phyloP scores from a whole-genome alignment of 1,140 invertebrate genomes.

The Apis laboriosa region DNA sequence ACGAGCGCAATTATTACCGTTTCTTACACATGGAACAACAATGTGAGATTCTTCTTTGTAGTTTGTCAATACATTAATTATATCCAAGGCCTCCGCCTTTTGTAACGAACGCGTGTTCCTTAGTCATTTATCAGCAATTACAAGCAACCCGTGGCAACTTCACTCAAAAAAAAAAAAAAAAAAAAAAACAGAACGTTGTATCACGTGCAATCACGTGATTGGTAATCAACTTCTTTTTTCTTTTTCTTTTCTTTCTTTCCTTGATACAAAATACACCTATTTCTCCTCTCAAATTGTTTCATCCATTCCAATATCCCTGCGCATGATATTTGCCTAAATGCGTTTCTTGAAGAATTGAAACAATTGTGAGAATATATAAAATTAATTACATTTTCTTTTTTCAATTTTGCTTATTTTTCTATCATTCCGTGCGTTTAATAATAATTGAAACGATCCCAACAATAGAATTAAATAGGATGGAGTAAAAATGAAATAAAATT shows the following conservation, averaged over 20 bases:
- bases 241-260: too few species aligned
- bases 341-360: too few species aligned
- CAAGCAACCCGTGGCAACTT: background rate
- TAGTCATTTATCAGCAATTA: conserved; percentile 22
- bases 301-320: too few species aligned
- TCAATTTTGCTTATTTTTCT: too few species aligned
- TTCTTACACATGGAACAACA: background rate
- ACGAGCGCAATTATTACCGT: background rate
- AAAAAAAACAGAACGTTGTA: background rate
- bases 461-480: too few species aligned
- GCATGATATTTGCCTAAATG: too few species aligned
- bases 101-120: background rate
- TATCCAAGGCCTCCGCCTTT: background rate
- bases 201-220: background rate
- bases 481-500: too few species aligned
- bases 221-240: background rate
- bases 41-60: background rate
- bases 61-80: conserved; percentile 2
- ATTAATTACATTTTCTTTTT: too few species aligned
- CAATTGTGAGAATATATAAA: too few species aligned
- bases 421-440: too few species aligned
- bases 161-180: background rate
- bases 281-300: background rate
- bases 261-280: background rate
- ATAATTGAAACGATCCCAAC: too few species aligned